A percentile compares a stretch with the other conserved stretches of the same genome.
Evolutionary conservation across 1,140 invertebrate genomes (phyloP).

Genomic region (Hylaeus volcanicus): DNA sequence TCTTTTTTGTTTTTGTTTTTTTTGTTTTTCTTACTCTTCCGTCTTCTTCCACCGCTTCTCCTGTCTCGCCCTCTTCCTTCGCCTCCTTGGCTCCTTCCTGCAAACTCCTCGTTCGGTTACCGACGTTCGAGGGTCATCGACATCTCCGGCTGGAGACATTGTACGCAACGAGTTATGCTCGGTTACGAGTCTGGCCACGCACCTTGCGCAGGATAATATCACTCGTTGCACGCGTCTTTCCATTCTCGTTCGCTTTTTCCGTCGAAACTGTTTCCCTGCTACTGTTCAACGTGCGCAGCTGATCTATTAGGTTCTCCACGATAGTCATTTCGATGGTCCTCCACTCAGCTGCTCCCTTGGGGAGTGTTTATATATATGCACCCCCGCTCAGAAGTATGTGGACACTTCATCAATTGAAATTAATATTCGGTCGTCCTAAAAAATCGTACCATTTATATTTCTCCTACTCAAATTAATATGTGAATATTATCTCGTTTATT

Average conservation of each 20-base stretch:
- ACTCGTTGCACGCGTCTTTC: neutral
- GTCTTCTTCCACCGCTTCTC: conserved; percentile 15
- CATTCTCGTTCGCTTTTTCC: neutral
- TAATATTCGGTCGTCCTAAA: too few relatives aligned
- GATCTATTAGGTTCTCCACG: too few relatives aligned
- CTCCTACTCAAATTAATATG: too few relatives aligned
- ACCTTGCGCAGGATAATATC: conserved; percentile 63
- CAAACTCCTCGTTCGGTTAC: conserved; percentile 36
- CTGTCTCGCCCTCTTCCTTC: neutral
- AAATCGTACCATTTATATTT: too few relatives aligned
- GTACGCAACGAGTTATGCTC: conserved; percentile 52
- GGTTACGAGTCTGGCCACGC: conserved; percentile 50
- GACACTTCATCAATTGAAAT: too few relatives aligned
- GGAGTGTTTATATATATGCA: too few relatives aligned
- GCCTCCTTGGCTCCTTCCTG: neutral
- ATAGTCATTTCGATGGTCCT: too few relatives aligned
- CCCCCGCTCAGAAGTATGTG: too few relatives aligned
- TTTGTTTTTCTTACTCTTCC: conserved; percentile 28
- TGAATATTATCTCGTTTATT: too few relatives aligned
- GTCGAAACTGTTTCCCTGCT: too few relatives aligned
- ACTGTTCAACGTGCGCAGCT: too few relatives aligned
- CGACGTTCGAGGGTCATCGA: conserved; percentile 69
- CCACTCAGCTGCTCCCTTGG: too few relatives aligned
- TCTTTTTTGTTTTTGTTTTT: neutral
- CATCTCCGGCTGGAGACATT: conserved; percentile 64